Percentiles rank a stretch among this genome's conserved stretches.
Evolutionary conservation across 2,113 vertebrate genomes (phyloP).

Genomic region (Urocitellus parryii): DNA sequence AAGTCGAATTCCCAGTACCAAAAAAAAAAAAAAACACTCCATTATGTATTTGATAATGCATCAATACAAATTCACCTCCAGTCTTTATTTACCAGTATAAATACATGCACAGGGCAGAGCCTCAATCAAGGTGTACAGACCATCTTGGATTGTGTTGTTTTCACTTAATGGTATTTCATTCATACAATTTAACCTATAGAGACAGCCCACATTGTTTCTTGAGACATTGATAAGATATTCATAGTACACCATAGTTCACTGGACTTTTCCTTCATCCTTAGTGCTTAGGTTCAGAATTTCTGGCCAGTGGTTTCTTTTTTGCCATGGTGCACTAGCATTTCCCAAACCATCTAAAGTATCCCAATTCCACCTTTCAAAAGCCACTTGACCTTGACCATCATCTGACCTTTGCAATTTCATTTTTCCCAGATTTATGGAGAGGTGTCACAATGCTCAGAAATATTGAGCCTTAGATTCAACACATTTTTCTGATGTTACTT

Average conservation of each 20-base stretch:
- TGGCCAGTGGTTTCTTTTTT: background rate
- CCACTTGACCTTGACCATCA: background rate
- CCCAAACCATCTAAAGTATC: background rate
- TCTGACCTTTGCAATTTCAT: background rate
- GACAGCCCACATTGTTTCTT: background rate
- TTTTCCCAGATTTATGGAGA: background rate
- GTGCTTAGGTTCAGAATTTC: background rate
- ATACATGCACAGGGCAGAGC: background rate
- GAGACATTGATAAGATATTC: background rate
- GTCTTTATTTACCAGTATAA: background rate
- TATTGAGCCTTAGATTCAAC: background rate
- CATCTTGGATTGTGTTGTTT: background rate
- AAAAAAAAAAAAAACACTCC: background rate
- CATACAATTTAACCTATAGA: background rate
- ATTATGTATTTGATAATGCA: background rate
- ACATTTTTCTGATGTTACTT: background rate
- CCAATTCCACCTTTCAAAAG: background rate
- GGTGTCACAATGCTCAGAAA: background rate
- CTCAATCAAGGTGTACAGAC: background rate
- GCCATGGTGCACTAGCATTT: background rate
- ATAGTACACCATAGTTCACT: background rate
- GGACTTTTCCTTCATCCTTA: background rate
- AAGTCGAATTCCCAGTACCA: no score
- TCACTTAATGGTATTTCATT: background rate
- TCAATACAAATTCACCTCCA: background rate